Base-by-base conservation (phyloP, 92 coral and sea anemone species). In the Zoanthus gigantus region DNA sequence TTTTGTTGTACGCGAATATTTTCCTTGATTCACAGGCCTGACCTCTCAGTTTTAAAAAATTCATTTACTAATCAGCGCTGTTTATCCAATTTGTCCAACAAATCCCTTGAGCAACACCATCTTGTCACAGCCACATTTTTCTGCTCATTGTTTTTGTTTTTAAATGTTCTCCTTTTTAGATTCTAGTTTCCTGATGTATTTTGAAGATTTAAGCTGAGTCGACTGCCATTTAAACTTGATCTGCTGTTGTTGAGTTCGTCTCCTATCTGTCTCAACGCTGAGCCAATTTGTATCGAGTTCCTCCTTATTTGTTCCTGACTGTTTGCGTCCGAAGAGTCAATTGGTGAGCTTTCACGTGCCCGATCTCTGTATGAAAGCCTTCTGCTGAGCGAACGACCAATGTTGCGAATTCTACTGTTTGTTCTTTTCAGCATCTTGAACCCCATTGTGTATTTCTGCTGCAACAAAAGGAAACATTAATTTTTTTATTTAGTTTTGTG, bases 161-260 rank as follows among this genome's bases (percentile, higher is more conserved):
- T 23, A 23, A 23, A 23, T 23, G 23, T 23, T 23, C 23, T 37
- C 42, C 42, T 37, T 37, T 37, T 37, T 37, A 37, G 42, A 0
- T 63, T 7, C 17, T 73, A 46, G 44, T 45, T 42, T 2, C 9
- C 28, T 45, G 23, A 53, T 12, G 65, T 4, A 44, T 18, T 81
- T 5, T 81, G 85, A 23, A 46, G 9, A 68, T 81, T 81, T 31
- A 81, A 29, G 63, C 85, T 81, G 61, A 23, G 75, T 14, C 85
- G 85, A 66, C 85, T 81, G 85, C 84, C 63, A 28, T 81, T 81
- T 23, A 81, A 23, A 48, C 75, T 81, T 0, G 66, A 45, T 81
- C 85, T 66, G 52, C 85, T 81, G 45, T 81, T 81, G 53, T 81
- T 81, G 9, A 81, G 75, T 47, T 81, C 85, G 16, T 81, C 85